A percentile compares a stretch with the other conserved stretches of the same genome.
Conservation (phyloP, 2,888 invertebrate species). For the Tiphia femorata region DNA sequence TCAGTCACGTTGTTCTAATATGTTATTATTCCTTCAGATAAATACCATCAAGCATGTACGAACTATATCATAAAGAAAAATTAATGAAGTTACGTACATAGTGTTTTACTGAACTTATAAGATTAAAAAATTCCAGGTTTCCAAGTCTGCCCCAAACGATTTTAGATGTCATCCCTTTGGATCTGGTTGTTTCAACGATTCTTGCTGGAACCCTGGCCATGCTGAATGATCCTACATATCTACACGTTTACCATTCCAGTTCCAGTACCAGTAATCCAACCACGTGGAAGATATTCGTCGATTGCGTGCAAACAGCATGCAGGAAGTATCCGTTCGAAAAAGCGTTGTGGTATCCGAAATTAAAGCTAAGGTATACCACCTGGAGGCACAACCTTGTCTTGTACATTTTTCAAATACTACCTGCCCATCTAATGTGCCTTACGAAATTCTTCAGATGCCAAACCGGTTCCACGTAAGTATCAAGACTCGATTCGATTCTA, state of each 20-base stretch:
- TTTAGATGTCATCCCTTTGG: conserved; percentile 46
- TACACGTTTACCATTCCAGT: conserved; percentile 74
- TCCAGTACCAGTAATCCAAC: conserved; percentile 74
- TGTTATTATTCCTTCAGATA: too few species aligned
- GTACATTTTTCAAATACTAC: conserved; percentile 48
- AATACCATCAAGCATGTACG: too few species aligned
- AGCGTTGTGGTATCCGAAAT: conserved; percentile 68
- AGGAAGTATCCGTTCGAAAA: conserved; percentile 70
- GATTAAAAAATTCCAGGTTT: too few species aligned
- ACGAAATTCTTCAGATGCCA: too few species aligned
- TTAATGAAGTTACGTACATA: too few species aligned
- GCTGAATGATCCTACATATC: conserved; percentile 27
- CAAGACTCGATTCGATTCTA: too few species aligned
- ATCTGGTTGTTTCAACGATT: conserved; percentile 49
- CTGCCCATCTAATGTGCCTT: too few species aligned
- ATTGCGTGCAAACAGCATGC: conserved; percentile 69
- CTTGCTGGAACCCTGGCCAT: conserved; percentile 38
- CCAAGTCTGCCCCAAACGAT: conserved; percentile 33
- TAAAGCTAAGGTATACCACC: conserved; percentile 60
- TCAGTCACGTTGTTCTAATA: too few species aligned
- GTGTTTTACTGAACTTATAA: too few species aligned
- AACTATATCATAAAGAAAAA: too few species aligned
- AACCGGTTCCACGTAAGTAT: too few species aligned
- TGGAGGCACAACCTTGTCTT: conserved; percentile 63
- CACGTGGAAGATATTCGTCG: conserved; percentile 73